A percentile compares a stretch with the other conserved stretches of the same genome.
Conservation (phyloP, 2,113 vertebrate species). For the Mesoclemmys tuberculata region DNA sequence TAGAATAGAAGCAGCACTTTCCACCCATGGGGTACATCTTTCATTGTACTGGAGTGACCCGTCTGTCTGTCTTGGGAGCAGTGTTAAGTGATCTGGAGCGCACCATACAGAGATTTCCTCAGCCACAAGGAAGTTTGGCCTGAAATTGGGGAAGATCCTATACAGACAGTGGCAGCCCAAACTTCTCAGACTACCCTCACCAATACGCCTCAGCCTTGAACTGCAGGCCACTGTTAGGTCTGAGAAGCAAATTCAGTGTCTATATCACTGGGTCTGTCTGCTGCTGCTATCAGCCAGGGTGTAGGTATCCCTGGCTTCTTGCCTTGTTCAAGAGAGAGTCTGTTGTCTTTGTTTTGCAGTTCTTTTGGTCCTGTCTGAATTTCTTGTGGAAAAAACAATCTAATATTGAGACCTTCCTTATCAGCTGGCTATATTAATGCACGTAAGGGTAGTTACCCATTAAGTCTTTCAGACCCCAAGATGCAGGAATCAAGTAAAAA, state of each 20-base stretch:
- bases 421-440: not conserved
- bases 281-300: not conserved
- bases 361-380: not conserved
- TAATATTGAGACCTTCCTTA: not conserved
- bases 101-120: not conserved
- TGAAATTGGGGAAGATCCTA: not conserved
- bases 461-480: not conserved
- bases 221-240: not conserved
- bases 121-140: not conserved
- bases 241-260: fast-evolving
- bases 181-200: not conserved
- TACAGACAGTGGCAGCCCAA: not conserved
- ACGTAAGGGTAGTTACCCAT: not conserved
- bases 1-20: fast-evolving
- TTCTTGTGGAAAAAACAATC: not conserved
- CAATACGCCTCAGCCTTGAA: not conserved
- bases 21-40: not conserved
- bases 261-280: not conserved
- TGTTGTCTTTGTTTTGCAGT: not conserved
- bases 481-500: not conserved
- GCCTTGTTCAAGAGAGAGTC: fast-evolving
- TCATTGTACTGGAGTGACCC: not conserved
- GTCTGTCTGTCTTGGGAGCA: not conserved
- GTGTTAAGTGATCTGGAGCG: not conserved
- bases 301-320: not conserved